phyloP scores from a whole-genome alignment of 2,113 vertebrate genomes.

The Salvelinus sp. region DNA sequence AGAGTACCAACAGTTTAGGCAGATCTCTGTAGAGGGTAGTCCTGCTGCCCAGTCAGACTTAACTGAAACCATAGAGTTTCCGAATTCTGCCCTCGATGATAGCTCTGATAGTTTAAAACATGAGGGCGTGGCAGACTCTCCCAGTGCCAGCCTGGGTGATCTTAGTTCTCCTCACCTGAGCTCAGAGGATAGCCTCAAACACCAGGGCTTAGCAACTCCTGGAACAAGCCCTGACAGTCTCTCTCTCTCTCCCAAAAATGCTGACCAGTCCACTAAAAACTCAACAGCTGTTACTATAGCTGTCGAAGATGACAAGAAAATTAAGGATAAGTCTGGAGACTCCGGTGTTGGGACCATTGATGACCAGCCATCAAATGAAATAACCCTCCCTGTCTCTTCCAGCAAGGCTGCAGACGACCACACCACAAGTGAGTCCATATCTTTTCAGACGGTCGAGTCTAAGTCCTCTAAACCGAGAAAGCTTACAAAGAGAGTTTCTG shows the following conservation, averaged over 20 bases:
- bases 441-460: slow-evolving; percentile 58
- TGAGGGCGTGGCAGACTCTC: slow-evolving; percentile 82
- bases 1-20: slow-evolving; percentile 53
- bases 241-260: slow-evolving; percentile 83
- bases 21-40: slow-evolving; percentile 65
- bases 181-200: slow-evolving; percentile 95
- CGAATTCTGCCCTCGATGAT: slow-evolving; percentile 77
- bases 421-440: slow-evolving; percentile 78
- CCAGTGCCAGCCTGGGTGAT: slow-evolving; percentile 84
- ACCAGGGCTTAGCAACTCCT: slow-evolving; percentile 92
- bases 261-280: slow-evolving; percentile 62
- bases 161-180: slow-evolving; percentile 84
- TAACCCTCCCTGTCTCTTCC: slow-evolving; percentile 68
- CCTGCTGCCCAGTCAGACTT: slow-evolving; percentile 64
- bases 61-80: slow-evolving; percentile 69
- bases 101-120: slow-evolving; percentile 89
- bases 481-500: slow-evolving; percentile 73
- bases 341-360: slow-evolving; percentile 58
- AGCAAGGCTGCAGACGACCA: slow-evolving; percentile 71
- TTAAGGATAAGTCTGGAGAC: slow-evolving; percentile 63
- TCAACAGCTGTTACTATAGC: slow-evolving; percentile 29
- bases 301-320: slow-evolving; percentile 49
- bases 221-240: slow-evolving; percentile 91
- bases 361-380: slow-evolving; percentile 59
- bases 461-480: slow-evolving; percentile 80